Conservation (phyloP, 2,113 vertebrate species). For the Dendrocopos noguchii region DNA sequence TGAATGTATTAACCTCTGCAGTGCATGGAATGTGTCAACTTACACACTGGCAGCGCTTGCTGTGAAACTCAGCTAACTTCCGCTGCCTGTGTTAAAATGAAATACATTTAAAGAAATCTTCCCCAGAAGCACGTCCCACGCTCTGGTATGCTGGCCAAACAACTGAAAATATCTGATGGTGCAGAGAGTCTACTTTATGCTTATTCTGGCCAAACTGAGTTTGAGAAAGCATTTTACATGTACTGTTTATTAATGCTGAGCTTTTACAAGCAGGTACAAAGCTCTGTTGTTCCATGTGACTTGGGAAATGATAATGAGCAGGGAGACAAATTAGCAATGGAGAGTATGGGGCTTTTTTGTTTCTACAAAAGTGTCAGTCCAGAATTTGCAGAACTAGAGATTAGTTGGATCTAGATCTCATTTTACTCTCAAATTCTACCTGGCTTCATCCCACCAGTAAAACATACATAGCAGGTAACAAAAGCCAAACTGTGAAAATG, state of each 20-base stretch:
- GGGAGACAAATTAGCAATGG: not conserved
- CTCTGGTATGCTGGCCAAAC: not conserved
- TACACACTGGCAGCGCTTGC: slow-evolving; percentile 66
- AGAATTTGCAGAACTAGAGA: not conserved
- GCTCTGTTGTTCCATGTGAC: not conserved
- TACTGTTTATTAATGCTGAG: not conserved
- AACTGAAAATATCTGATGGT: slow-evolving; percentile 27
- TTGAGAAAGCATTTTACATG: not conserved
- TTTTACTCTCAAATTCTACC: not conserved
- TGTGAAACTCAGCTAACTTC: slow-evolving; percentile 60
- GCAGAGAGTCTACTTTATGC: not conserved
- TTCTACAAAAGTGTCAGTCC: not conserved
- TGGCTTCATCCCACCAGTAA: not conserved
- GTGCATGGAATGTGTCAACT: slow-evolving; percentile 63
- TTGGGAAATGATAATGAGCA: not conserved
- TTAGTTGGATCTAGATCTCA: not conserved
- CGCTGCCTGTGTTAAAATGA: slow-evolving; percentile 29
- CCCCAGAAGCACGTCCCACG: slow-evolving; percentile 4
- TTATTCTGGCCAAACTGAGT: not conserved
- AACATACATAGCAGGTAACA: not conserved
- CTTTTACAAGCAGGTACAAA: slow-evolving; percentile 46
- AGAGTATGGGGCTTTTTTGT: not conserved
- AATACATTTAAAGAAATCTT: not conserved
- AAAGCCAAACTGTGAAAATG: not conserved
- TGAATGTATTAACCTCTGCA: slow-evolving; percentile 70